Evolutionary conservation across 2,113 vertebrate genomes (phyloP).

Genomic region (Hiodon tergisus): DNA sequence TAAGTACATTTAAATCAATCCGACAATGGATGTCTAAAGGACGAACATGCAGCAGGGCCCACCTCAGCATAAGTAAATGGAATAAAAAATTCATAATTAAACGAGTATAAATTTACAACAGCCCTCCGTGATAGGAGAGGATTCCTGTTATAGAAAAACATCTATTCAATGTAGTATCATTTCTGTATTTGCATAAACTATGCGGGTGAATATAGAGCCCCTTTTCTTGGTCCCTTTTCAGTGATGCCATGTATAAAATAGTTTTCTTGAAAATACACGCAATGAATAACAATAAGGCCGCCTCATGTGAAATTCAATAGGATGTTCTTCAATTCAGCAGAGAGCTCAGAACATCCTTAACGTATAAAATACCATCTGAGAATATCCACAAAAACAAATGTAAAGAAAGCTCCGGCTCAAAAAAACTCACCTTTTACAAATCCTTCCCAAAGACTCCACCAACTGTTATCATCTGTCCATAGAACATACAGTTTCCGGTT

Average conservation of each 20-base stretch:
- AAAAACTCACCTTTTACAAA: not conserved
- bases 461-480: not conserved
- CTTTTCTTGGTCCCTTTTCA: constrained; percentile 5
- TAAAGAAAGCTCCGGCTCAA: not conserved
- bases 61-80: not conserved
- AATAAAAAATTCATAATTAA: constrained; percentile 13
- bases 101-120: not conserved
- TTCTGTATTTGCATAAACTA: constrained; percentile 24
- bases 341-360: constrained; percentile 17
- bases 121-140: not conserved
- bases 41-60: not conserved
- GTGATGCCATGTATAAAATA: constrained; percentile 26
- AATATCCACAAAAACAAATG: constrained; percentile 21
- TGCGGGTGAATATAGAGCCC: constrained; percentile 11
- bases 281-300: constrained; percentile 26
- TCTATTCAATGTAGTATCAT: not conserved
- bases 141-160: not conserved
- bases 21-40: not conserved
- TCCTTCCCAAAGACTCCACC: not conserved
- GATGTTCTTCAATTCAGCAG: constrained; percentile 28
- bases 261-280: constrained; percentile 26
- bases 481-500: not conserved
- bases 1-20: not conserved
- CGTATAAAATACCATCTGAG: constrained; percentile 20
- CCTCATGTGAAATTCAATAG: constrained; percentile 23